These are phyloP conservation scores for Harpagus bidentatus DNA, from an alignment of 2,113 vertebrate species.

Conservation along the genomic window DNA sequence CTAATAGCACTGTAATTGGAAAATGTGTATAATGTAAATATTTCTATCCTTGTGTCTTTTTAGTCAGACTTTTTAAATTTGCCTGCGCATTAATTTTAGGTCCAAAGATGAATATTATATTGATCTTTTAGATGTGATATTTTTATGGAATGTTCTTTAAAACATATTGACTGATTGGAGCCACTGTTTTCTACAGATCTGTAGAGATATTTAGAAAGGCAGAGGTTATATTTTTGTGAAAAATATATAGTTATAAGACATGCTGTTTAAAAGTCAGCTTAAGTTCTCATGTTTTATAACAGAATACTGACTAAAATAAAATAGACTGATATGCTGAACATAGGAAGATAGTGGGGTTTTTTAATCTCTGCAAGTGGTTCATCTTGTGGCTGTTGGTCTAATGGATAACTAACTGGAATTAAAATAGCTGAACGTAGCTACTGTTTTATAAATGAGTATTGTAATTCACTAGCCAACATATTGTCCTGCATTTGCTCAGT, in stretches of 20 bases:
- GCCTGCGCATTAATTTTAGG: conserved; percentile 48
- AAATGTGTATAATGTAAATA: conserved; percentile 74
- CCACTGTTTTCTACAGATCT: conserved; percentile 34
- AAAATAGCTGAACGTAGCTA: conserved; percentile 61
- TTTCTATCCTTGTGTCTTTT: conserved; percentile 39
- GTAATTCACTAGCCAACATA: conserved; percentile 26
- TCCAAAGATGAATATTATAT: conserved; percentile 47
- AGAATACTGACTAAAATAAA: conserved; percentile 25
- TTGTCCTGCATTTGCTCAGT: conserved; percentile 38
- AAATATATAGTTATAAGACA: conserved; percentile 48
- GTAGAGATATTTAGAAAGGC: conserved; percentile 53
- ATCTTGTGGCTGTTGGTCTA: conserved; percentile 43
- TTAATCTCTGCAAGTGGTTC: conserved; percentile 19
- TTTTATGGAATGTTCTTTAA: conserved; percentile 60
- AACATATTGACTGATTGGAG: conserved; percentile 34
- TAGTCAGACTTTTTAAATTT: conserved; percentile 58
- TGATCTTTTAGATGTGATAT: conserved; percentile 66
- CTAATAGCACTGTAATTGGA: conserved; percentile 59
- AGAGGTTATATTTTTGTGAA: conserved; percentile 68
- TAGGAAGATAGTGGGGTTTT: not conserved
- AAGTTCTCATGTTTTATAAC: conserved; percentile 59
- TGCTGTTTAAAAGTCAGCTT: conserved; percentile 49
- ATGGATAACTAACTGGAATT: conserved; percentile 72
- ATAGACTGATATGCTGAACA: conserved; percentile 3
- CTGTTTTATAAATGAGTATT: conserved; percentile 20